These are phyloP conservation scores for Ceryle rudis DNA, from an alignment of 2,797 vertebrate genomes.

Conservation along the genomic window DNA sequence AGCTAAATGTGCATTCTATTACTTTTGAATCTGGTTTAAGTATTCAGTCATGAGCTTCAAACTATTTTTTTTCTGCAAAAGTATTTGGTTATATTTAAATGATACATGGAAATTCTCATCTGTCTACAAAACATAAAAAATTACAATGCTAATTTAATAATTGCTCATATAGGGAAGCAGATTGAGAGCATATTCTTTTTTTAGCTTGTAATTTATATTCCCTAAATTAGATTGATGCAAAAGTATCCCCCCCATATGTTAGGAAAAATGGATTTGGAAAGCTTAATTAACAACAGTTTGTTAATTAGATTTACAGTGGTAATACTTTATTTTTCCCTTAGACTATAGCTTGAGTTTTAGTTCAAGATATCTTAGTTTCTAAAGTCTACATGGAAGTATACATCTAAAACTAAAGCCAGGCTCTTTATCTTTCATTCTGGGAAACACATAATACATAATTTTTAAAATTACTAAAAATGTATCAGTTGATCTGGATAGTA, in stretches of 20 bases:
- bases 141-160: conserved; percentile 54
- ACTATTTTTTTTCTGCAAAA: neutral
- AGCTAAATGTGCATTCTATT: neutral
- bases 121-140: conserved; percentile 29
- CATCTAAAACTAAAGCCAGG: neutral
- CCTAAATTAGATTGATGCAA: conserved; percentile 16
- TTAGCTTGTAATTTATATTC: conserved; percentile 41
- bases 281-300: conserved; percentile 45
- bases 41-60: neutral
- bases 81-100: neutral
- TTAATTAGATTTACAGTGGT: conserved; percentile 31
- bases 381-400: neutral
- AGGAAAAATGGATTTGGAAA: conserved; percentile 9
- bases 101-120: neutral
- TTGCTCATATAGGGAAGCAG: conserved; percentile 1
- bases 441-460: neutral
- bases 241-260: conserved; percentile 3
- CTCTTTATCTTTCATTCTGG: neutral
- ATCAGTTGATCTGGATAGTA: neutral
- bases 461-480: neutral
- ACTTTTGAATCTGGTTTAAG: neutral
- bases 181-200: conserved; percentile 10
- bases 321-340: neutral
- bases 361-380: neutral
- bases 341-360: neutral